Conservation (phyloP, 2,113 vertebrate species). For the Cygnus atratus region DNA sequence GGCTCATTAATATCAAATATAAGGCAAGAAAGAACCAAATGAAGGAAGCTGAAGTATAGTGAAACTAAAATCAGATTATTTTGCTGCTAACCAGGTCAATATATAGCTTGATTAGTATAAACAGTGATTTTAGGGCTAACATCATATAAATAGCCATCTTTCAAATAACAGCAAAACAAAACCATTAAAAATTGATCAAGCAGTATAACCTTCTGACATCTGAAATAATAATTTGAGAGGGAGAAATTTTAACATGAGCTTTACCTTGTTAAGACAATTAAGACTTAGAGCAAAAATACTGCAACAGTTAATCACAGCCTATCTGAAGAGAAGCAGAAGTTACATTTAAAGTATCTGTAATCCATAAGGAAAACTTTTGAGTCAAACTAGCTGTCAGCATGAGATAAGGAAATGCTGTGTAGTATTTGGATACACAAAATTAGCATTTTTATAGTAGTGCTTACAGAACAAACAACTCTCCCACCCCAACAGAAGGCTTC, state of each 20-base stretch:
- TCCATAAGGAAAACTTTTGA: background rate
- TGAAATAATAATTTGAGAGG: conserved; percentile 18
- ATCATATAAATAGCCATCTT: conserved; percentile 26
- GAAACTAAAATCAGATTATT: conserved; percentile 48
- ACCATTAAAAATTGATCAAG: conserved; percentile 20
- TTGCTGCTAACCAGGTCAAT: conserved; percentile 28
- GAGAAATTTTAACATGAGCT: conserved; percentile 19
- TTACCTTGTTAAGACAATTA: conserved; percentile 50
- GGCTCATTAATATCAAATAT: conserved; percentile 13
- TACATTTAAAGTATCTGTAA: conserved; percentile 18
- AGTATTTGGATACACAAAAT: background rate
- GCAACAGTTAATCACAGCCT: background rate
- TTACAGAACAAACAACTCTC: background rate
- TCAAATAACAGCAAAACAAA: conserved; percentile 28
- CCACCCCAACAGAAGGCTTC: background rate
- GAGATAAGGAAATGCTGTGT: background rate
- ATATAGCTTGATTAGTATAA: conserved; percentile 27
- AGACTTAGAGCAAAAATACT: background rate
- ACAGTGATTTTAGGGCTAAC: conserved; percentile 38
- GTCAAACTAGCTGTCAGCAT: background rate
- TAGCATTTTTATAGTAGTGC: background rate
- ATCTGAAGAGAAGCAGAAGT: background rate
- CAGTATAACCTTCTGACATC: conserved; percentile 19
- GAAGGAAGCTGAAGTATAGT: background rate
- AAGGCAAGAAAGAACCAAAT: conserved; percentile 15